Base-by-base conservation (phyloP, 2,113 vertebrate species). In the Chaetodon trifascialis region DNA sequence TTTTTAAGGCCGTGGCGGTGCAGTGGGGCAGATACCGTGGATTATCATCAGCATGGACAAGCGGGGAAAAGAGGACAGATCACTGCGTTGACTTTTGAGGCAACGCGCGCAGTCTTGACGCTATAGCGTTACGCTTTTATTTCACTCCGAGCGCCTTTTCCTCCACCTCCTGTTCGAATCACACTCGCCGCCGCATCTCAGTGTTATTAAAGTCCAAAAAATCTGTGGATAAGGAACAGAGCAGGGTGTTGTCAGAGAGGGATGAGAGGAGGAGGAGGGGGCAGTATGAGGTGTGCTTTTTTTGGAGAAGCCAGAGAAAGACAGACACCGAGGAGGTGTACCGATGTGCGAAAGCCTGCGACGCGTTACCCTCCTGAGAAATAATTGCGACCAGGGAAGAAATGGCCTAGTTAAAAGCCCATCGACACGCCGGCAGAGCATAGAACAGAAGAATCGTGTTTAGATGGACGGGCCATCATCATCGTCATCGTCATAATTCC, bases 241-340 rank as follows among this genome's bases (percentile, higher is more conserved):
- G 85, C 87, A 67, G 93, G 90, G 93, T 92, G 92, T 91, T 88
- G 90, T 92, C 91, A 82, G 85, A 90, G 83, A 87, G 90, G 91
- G 84, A 89, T 83, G 86, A 89, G 88, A 47, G 14, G 46, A 47
- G 46, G 46, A 47, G 46, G 46, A 47, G 46, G 87, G 88, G 88
- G 84, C 91, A 86, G 90, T 88, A 88, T 89, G 92, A 93, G 94
- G 91, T 95, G 92, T 90, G 91, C 80, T 90, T 91, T 93, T 93
- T 93, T 88, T 81, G 89, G 82, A 88, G 89, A 91, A 89, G 90
- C 89, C 85, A 93, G 91, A 93, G 92, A 89, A 93, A 90, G 92
- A 93, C 91, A 87, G 93, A 93, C 90, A 77, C 86, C 42, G 91
- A 90, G 90, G 92, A 94, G 92, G 93, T 94, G 94, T 85, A 82